phyloP scores from a whole-genome alignment of 2,113 vertebrate genomes.

The Gallinago media region DNA sequence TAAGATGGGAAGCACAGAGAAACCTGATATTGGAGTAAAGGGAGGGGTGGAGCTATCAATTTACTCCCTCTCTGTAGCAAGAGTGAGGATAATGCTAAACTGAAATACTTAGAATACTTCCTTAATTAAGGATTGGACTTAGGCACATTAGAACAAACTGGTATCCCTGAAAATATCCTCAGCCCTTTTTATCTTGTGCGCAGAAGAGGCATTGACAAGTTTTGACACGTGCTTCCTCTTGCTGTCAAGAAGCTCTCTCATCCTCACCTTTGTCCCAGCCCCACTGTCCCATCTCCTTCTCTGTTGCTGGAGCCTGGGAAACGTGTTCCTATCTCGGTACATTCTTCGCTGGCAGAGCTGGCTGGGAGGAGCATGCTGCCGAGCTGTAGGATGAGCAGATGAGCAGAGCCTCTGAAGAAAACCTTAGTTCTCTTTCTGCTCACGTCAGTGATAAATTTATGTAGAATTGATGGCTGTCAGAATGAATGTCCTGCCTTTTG shows the following conservation, averaged over 20 bases:
- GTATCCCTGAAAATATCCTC: neutral
- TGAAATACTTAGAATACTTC: neutral
- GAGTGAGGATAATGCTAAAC: neutral
- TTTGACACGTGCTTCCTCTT: neutral
- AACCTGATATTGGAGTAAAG: constrained; percentile 11
- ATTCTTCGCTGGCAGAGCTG: neutral
- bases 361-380: neutral
- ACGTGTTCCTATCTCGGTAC: neutral
- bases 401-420: neutral
- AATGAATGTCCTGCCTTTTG: neutral
- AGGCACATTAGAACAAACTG: neutral
- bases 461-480: neutral
- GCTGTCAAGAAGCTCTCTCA: neutral
- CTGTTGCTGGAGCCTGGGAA: neutral
- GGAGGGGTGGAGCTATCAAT: neutral
- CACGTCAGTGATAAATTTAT: neutral
- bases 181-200: neutral
- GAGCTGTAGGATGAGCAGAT: neutral
- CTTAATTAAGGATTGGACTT: neutral
- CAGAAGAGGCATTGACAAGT: neutral
- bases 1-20: constrained; percentile 17
- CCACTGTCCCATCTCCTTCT: neutral
- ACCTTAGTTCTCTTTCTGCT: neutral
- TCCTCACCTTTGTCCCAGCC: neutral
- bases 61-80: neutral